These are phyloP conservation scores for Pavo muticus DNA, from an alignment of 2,113 vertebrate genomes.

Conservation along the genomic window DNA sequence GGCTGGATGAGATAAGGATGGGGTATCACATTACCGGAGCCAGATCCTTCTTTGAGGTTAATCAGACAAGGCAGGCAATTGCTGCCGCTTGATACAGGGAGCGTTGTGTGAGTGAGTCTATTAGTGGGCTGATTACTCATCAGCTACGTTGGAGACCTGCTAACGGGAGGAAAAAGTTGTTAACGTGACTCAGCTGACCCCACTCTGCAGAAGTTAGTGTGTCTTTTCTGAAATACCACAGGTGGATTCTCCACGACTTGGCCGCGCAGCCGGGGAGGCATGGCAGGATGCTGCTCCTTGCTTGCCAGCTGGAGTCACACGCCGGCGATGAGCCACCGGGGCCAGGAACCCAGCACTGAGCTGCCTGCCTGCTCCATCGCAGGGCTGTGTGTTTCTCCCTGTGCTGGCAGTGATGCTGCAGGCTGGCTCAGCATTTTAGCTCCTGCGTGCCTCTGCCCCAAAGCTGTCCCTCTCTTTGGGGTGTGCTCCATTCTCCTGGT, in stretches of 20 bases:
- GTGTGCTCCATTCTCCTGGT: not conserved
- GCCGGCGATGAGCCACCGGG: conserved; percentile 6
- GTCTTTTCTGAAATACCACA: conserved; percentile 47
- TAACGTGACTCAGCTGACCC: conserved; percentile 68
- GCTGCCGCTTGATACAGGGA: conserved; percentile 22
- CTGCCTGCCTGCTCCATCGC: not conserved
- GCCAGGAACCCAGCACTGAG: not conserved
- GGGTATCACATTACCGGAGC: conserved; percentile 2
- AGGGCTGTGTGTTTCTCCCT: not conserved
- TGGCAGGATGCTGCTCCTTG: conserved; percentile 6
- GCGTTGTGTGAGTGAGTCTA: conserved; percentile 35
- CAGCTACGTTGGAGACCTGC: conserved; percentile 56
- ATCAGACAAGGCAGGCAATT: conserved; percentile 61
- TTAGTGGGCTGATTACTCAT: conserved; percentile 66
- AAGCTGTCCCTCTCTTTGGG: not conserved
- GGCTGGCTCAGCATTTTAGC: conserved; percentile 42
- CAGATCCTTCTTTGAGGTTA: conserved; percentile 38
- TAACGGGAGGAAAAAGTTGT: conserved; percentile 43
- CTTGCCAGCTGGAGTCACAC: conserved; percentile 49
- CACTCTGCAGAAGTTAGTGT: not conserved
- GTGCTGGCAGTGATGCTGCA: not conserved
- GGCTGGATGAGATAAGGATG: conserved; percentile 21
- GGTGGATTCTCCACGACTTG: conserved; percentile 61
- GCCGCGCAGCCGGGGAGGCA: not conserved
- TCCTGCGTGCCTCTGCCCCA: not conserved